Evolutionary conservation across 2,113 vertebrate genomes (phyloP), one percentile per base, ranked within the genome.

Genomic region (Pitta sordida): DNA sequence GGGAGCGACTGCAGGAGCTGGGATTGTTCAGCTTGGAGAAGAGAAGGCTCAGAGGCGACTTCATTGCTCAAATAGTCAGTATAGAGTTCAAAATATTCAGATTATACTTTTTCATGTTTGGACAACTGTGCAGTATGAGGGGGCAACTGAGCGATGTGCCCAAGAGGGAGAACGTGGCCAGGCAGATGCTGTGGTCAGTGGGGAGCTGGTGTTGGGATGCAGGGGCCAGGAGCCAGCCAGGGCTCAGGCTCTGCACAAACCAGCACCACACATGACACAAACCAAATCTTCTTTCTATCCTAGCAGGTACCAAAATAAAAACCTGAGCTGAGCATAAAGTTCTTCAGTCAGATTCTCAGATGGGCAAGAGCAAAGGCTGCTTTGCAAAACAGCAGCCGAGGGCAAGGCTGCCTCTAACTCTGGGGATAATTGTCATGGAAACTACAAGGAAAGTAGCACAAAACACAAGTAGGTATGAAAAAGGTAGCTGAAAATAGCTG

Each of bases 401-500:
- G 71, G 52, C 70, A 90, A 83, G 49, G 67, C 75, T 91, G 90
- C 41, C 51, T 82, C 81, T 64, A 44, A 83, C 84, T 87, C 71
- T 56, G 43, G 46, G 91, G 75, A 88, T 93, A 94, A 95, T 85
- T 90, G 96, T 94, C 93, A 95, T 94, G 91, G 93, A 94, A 96
- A 96, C 88, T 58, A 88, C 58, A 82, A 85, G 92, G 30, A 82
- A 95, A 96, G 93, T n/a, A 87, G 93, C 91, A 90, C 90, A 91
- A 69, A 90, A 53, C 46, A 76, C 34, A 71, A 76, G 92, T 41
- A 96, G 82, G 90, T 85, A 89, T 29, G 58, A 83, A 90, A 94
- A 96, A 96, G 67, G 75, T 76, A 88, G 83, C 93, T 91, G 91
- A 85, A 95, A 95, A 96, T 94, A 95, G 90, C 85, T 93, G 64